These are phyloP conservation scores for Scaptodrosophila lebanonensis DNA, from an alignment of 1,140 invertebrate genomes.

Conservation along the genomic window DNA sequence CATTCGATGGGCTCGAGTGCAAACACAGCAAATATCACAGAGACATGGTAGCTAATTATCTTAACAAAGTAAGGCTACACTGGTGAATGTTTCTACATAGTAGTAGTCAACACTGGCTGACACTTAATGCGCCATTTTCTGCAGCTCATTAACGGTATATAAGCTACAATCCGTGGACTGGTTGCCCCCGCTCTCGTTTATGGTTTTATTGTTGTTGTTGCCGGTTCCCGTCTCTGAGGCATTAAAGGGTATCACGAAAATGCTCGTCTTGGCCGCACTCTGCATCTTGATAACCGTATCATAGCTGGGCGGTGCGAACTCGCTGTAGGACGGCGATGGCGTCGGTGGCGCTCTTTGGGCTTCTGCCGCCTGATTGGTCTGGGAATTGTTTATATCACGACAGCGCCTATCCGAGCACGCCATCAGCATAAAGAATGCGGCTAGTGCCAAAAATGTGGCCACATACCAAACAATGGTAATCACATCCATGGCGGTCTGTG, in stretches of 20 bases:
- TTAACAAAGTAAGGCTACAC: conserved; percentile 13
- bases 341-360: conserved; percentile 58
- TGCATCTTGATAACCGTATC: conserved; percentile 74
- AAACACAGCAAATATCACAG: conserved; percentile 63
- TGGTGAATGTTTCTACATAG: conserved; percentile 18
- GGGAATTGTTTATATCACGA: conserved; percentile 34
- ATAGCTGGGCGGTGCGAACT: conserved; percentile 75
- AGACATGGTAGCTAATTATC: conserved; percentile 14
- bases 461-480: conserved; percentile 77
- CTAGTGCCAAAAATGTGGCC: conserved; percentile 70
- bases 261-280: conserved; percentile 58
- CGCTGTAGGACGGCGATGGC: conserved; percentile 72
- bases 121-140: conserved; percentile 34
- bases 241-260: conserved; percentile 72
- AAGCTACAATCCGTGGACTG: too few species aligned
- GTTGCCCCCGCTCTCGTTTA: too few species aligned
- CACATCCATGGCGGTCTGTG: conserved; percentile 76
- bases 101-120: neutral
- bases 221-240: neutral
- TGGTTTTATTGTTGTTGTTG: conserved; percentile 31
- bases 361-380: conserved; percentile 27
- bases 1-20: conserved; percentile 18
- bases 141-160: conserved; percentile 65
- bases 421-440: conserved; percentile 75
- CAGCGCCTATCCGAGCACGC: conserved; percentile 72